Conservation (phyloP, 2,888 invertebrate species). For the Sesamia inferens region DNA sequence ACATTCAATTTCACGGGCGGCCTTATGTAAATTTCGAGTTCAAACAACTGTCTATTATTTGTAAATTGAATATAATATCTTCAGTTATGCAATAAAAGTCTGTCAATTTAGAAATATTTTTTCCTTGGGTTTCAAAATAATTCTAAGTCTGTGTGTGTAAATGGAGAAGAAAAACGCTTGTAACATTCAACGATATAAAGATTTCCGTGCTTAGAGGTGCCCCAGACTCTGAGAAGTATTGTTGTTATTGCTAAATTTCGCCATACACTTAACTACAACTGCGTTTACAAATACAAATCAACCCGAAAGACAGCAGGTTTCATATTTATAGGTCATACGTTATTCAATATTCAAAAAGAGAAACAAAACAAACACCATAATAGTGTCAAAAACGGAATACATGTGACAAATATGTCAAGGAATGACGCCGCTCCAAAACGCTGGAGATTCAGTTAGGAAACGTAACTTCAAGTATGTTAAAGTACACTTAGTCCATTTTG, state of each 20-base stretch:
- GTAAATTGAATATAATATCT: too few species aligned
- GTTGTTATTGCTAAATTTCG: not conserved
- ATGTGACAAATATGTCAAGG: conserved; percentile 23
- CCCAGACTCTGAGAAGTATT: not conserved
- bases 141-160: too few species aligned
- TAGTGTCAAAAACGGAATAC: conserved; percentile 12
- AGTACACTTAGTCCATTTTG: conserved; percentile 33
- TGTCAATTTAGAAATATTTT: too few species aligned
- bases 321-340: not conserved
- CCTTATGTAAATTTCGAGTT: too few species aligned
- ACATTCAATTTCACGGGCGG: too few species aligned
- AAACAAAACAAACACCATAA: conserved; percentile 10
- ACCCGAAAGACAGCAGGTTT: not conserved
- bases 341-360: not conserved
- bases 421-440: conserved; percentile 20
- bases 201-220: too few species aligned
- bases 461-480: conserved; percentile 20
- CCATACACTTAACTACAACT: not conserved
- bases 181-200: too few species aligned
- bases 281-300: not conserved
- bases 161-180: too few species aligned
- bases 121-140: too few species aligned
- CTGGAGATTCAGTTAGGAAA: conserved; percentile 12
- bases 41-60: too few species aligned
- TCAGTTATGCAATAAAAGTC: too few species aligned